phyloP scores from a whole-genome alignment of 2,888 invertebrate genomes.

The Serrognathus titanus region DNA sequence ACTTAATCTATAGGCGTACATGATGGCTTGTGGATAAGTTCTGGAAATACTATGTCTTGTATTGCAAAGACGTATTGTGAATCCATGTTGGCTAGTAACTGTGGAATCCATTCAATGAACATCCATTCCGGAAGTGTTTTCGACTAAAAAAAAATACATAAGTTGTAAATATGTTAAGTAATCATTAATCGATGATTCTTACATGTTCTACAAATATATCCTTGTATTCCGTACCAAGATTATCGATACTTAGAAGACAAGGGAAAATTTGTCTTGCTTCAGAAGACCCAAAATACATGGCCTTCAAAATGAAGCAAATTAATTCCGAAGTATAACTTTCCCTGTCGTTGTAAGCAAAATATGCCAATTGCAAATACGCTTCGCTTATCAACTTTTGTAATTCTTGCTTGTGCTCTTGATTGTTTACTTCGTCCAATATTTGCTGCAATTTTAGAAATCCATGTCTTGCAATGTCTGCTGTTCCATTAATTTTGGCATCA shows the following conservation, averaged over 20 bases:
- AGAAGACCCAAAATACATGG: slow-evolving; percentile 56
- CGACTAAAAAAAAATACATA: slow-evolving; percentile 38
- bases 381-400: slow-evolving; percentile 27
- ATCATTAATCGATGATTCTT: slow-evolving; percentile 16
- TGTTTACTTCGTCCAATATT: too few relatives aligned
- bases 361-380: slow-evolving; percentile 44
- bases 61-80: slow-evolving; percentile 39
- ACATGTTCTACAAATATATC: slow-evolving; percentile 47
- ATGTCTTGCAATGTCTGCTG: too few relatives aligned
- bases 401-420: too few relatives aligned
- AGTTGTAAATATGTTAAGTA: background rate
- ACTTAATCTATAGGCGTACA: slow-evolving; percentile 51
- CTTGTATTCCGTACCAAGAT: slow-evolving; percentile 30
- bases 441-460: too few relatives aligned
- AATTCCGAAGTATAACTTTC: slow-evolving; percentile 28
- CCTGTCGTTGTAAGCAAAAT: slow-evolving; percentile 40
- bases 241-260: slow-evolving; percentile 52
- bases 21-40: slow-evolving; percentile 60
- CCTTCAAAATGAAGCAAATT: slow-evolving; percentile 52
- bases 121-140: slow-evolving; percentile 61
- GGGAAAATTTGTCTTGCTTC: slow-evolving; percentile 65
- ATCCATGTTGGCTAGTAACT: slow-evolving; percentile 56
- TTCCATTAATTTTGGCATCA: too few relatives aligned
- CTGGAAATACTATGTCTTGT: slow-evolving; percentile 48
- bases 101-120: slow-evolving; percentile 67